A percentile compares a stretch with the other conserved stretches of the same genome.
Conservation (phyloP, 1,140 invertebrate genomes). For the Ceratosolen solmsi region DNA sequence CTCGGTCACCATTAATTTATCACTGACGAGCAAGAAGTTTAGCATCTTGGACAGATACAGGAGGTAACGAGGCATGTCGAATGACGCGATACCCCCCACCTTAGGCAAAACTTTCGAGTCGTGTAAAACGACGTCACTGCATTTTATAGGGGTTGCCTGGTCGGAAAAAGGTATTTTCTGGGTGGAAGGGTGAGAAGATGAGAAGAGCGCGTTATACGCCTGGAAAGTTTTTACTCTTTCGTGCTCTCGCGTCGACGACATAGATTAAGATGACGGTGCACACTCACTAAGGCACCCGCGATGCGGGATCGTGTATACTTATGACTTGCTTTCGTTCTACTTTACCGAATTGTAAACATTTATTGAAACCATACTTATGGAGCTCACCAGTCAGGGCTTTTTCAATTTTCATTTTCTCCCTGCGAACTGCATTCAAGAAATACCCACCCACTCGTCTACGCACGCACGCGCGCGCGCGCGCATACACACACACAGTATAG, state of each 20-base stretch:
- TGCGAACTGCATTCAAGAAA: no score
- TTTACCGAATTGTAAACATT: slow-evolving; percentile 14
- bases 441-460: no score
- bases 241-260: neutral
- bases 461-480: no score
- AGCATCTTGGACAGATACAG: slow-evolving; percentile 7
- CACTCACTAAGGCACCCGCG: no score
- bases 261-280: neutral
- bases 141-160: slow-evolving; percentile 15
- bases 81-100: slow-evolving; percentile 1
- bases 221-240: slow-evolving; percentile 22
- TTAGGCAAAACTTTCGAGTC: neutral
- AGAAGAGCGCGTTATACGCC: neutral
- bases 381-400: no score
- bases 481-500: no score
- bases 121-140: slow-evolving; percentile 7
- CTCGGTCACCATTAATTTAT: slow-evolving; percentile 73
- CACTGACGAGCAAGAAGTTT: slow-evolving; percentile 56
- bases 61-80: slow-evolving; percentile 16
- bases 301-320: neutral
- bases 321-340: neutral
- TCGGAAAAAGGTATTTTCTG: slow-evolving; percentile 8
- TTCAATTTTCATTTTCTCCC: neutral
- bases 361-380: neutral
- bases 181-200: neutral